Evolutionary conservation across 2,113 vertebrate genomes (phyloP), one percentile per base, ranked within the genome.

Genomic region (Sciurus niger): DNA sequence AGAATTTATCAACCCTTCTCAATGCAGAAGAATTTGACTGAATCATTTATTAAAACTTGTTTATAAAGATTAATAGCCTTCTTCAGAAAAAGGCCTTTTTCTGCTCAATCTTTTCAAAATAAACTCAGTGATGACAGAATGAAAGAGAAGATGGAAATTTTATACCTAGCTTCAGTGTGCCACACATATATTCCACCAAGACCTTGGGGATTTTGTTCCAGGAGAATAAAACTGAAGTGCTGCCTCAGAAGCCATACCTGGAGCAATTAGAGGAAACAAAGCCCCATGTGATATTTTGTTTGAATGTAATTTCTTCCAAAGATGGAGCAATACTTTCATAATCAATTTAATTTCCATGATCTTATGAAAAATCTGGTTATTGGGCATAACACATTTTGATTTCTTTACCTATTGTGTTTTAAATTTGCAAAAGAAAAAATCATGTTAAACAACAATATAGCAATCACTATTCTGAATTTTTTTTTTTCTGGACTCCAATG

Each of bases 1-100:
- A 72, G 28, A 48, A 11, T 51, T 25, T 16, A 80, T 76, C 13
- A 77, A 82, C 84, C 82, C 46, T 96, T 89, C 78, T 82, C 83
- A 85, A 9, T 1, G 4, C 3, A 79, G n/a, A 58, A 80, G 6
- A 51, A 37, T 48, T 77, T 77, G 77, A 51, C 6, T 63, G 84
- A 80, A 22, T 89, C 83, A 96, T 96, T 83, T 95, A 73, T 4
- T 58, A 18, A 63, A 34, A 24, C 1, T 92, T 70, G 14, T 58
- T 68, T 63, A 24, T 40, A 77, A 55, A 88, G 1, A 30, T 80
- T 25, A 84, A 48, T 43, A 32, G 24, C 48, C 12, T n/a, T 40
- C 40, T 40, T 40, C 40, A 40, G 40, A 40, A 40, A 40, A 40
- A 40, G 4, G 40, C 16, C 22, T 72, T 70, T 17, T n/a, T 70